Percentiles rank a stretch among this genome's conserved stretches.
phyloP scores from a whole-genome alignment of 2,113 vertebrate genomes.

The Tapirus terrestris region DNA sequence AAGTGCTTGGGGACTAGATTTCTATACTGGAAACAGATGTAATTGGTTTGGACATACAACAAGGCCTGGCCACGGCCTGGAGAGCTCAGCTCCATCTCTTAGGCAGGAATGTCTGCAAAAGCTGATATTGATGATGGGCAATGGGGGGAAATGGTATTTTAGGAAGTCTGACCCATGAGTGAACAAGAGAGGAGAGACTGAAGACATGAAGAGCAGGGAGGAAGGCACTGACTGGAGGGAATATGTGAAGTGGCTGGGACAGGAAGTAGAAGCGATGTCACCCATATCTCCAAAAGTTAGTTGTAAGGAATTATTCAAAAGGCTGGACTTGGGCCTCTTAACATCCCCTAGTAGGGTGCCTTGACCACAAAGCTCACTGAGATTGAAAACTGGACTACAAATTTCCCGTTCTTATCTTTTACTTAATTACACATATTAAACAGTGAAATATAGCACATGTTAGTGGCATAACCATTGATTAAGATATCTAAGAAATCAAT shows the following conservation, averaged over 20 bases:
- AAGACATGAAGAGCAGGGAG: not conserved
- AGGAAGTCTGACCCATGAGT: not conserved
- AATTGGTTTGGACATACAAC: not conserved
- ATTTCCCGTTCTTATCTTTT: constrained; percentile 21
- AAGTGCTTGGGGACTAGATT: not conserved
- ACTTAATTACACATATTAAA: constrained; percentile 6
- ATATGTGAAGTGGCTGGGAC: not conserved
- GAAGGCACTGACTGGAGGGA: not conserved
- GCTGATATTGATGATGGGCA: not conserved
- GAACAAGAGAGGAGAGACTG: not conserved
- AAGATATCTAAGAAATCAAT: not conserved
- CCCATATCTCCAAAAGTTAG: not conserved
- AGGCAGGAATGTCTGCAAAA: not conserved
- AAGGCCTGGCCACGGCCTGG: not conserved
- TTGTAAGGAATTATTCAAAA: not conserved
- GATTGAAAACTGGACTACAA: not conserved
- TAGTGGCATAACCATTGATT: not conserved
- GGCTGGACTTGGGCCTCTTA: not conserved
- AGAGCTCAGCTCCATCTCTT: not conserved
- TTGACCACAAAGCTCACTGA: not conserved
- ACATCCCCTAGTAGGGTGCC: not conserved
- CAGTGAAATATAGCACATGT: not conserved
- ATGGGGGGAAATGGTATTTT: not conserved
- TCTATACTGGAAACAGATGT: not conserved
- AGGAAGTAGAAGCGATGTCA: not conserved